Percentiles rank a stretch among this genome's conserved stretches.
Conservation (phyloP, 2,888 invertebrate species). For the Nephrotoma guestfalica region DNA sequence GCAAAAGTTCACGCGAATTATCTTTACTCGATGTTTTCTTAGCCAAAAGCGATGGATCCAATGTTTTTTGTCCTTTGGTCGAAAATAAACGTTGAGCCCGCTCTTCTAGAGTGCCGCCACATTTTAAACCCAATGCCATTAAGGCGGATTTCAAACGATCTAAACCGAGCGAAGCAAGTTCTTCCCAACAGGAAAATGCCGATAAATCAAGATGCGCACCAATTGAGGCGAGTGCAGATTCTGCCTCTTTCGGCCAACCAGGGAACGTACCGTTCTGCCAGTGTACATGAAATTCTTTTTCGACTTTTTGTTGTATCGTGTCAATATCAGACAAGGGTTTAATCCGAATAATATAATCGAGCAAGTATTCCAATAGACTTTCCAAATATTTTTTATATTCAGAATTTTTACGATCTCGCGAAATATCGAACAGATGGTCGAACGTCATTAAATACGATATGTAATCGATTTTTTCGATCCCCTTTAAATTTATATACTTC, state of each 20-base stretch:
- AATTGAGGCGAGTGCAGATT: constrained; percentile 81
- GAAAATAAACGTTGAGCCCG: constrained; percentile 90
- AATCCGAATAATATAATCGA: constrained; percentile 66
- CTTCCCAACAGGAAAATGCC: constrained; percentile 94
- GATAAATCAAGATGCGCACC: constrained; percentile 97
- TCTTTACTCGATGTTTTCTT: constrained; percentile 58
- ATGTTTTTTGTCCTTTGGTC: constrained; percentile 86
- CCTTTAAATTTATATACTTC: constrained; percentile 91
- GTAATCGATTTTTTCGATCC: constrained; percentile 94
- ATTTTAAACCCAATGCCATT: constrained; percentile 92
- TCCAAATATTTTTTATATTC: constrained; percentile 77
- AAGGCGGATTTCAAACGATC: constrained; percentile 95
- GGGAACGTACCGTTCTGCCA: constrained; percentile 86
- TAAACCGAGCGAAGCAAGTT: constrained; percentile 89
- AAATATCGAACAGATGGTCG: constrained; percentile 91
- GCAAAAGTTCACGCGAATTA: constrained; percentile 38
- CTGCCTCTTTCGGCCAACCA: constrained; percentile 95
- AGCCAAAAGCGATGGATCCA: constrained; percentile 83
- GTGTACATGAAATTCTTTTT: constrained; percentile 65
- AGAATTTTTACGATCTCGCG: constrained; percentile 77
- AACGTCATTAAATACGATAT: constrained; percentile 86
- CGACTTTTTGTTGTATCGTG: constrained; percentile 60
- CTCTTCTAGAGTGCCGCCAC: constrained; percentile 96
- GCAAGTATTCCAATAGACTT: constrained; percentile 69
- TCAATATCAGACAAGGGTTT: constrained; percentile 76